Evolutionary conservation across 2,113 vertebrate species (phyloP), one percentile per base, ranked within the genome.

Genomic region (Microcebus jonahi): DNA sequence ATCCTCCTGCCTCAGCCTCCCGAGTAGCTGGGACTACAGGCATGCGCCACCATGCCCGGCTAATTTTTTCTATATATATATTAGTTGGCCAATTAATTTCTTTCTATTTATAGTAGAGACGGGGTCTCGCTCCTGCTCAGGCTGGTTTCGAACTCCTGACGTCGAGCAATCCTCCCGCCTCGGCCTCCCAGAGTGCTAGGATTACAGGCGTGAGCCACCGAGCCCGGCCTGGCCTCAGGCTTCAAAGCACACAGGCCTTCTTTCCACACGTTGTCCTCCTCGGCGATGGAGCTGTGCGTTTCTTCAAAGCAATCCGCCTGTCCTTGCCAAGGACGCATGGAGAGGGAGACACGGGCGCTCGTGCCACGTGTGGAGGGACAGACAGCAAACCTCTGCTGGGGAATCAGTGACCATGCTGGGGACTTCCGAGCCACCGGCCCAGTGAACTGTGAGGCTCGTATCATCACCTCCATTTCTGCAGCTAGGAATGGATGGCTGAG

Each of bases 221-320:
- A 0, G 8, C 45, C 45, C 8, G 63, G 18, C 8, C 48, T 23
- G 17, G 21, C 55, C 20, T 70, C 12, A 0, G 39, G 39, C 68
- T 59, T 21, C 27, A 18, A 76, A 50, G 65, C 80, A 50, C 13
- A 6, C 23, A 48, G 13, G 6, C 36, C 53, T 55, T 73, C 17
- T 17, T 65, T 18, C 34, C 39, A 53, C 18, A 81, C 8, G 20
- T 21, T 20, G 36, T 21, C 75, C 53, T 7, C 36, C 42, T 6
- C 1, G 0, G 76, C 6, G 21, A 50, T 1, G 12, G 8, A 3
- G 14, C 55, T 17, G 1, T n/a, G 11, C 5, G 18, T 39, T 55
- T 50, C 20, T 34, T 67, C 57, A 57, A 70, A 61, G 48, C 71
- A 77, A 39, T 48, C 71, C 48, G 68, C n/a, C 15, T 67, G 57